Evolutionary conservation across 2,888 invertebrate species (phyloP), one percentile per base, ranked within the genome.

Genomic region (Morinoia aosen): DNA sequence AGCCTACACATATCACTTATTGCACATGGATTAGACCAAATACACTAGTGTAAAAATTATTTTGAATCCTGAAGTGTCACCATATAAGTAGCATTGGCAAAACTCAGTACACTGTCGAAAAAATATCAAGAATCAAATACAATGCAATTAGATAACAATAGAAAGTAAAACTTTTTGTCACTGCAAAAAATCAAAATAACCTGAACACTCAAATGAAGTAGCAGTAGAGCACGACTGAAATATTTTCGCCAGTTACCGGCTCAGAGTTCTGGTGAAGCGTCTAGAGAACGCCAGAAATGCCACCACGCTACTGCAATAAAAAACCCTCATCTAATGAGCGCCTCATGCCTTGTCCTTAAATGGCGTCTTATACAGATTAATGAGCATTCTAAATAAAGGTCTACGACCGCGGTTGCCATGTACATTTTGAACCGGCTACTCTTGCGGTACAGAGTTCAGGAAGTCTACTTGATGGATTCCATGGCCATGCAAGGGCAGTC

Each of bases 301-400:
- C 76, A 33, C 76, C 33, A 76, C 16, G 76, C 76, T 76, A 33
- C 76, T 76, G 33, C 33, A 76, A 76, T 76, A 76, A 76, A 76
- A 76, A 61, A 61, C 61, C 5, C 76, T 76, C 76, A 76, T 76
- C 33, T 76, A 76, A 76, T 76, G 76, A 76, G 76, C 76, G 16
- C 33, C 76, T 76, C 76, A 76, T 76, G 76, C 76, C 76, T 33
- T 33, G 76, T 76, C 76, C 76, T 76, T 76, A 76, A 16, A 76
- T 33, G 76, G 76, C 76, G 33, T 76, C 76, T 76, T 76, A 76
- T 76, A 76, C 76, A 76, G 76, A 76, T 76, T 76, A 76, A 76
- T 76, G 76, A 76, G 76, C 76, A 76, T 76, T 76, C 76, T 76
- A 76, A 76, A 76, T 76, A 33, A 76, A 76, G 76, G 76, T 76